Evolutionary conservation across 1,140 invertebrate species (phyloP).

Genomic region (Euura lappo): DNA sequence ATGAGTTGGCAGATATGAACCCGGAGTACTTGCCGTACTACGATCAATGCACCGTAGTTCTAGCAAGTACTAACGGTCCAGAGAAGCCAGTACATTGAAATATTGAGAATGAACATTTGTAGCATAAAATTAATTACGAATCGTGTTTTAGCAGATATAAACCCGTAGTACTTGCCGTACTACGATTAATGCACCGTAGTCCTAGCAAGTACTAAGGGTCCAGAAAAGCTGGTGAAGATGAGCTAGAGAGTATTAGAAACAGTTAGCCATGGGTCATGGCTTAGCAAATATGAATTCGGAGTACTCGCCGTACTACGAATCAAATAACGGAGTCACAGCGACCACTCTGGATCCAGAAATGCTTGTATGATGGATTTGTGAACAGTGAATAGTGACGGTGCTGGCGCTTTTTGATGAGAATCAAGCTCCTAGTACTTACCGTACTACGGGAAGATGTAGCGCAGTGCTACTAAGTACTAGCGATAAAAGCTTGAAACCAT

Average conservation of each 20-base stretch:
- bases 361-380: constrained; percentile 1
- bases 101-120: background rate
- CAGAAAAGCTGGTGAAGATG: constrained; percentile 19
- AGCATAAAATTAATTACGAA: background rate
- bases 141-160: constrained; percentile 23
- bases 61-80: background rate
- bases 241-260: background rate
- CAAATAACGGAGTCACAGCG: constrained; percentile 30
- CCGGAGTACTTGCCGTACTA: background rate
- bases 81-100: background rate
- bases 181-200: constrained; percentile 35
- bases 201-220: constrained; percentile 29
- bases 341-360: constrained; percentile 27
- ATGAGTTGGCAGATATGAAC: background rate
- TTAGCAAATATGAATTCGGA: constrained; percentile 30
- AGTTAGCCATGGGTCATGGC: background rate
- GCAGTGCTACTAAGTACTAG: too few relatives aligned
- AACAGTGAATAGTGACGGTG: too few relatives aligned
- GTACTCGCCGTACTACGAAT: constrained; percentile 41
- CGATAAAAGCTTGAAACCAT: too few relatives aligned
- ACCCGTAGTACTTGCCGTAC: constrained; percentile 37
- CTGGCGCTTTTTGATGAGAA: too few relatives aligned
- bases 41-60: background rate
- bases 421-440: too few relatives aligned
- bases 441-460: too few relatives aligned